phyloP scores from a whole-genome alignment of 2,888 invertebrate species.

The Mythimna loreyi region DNA sequence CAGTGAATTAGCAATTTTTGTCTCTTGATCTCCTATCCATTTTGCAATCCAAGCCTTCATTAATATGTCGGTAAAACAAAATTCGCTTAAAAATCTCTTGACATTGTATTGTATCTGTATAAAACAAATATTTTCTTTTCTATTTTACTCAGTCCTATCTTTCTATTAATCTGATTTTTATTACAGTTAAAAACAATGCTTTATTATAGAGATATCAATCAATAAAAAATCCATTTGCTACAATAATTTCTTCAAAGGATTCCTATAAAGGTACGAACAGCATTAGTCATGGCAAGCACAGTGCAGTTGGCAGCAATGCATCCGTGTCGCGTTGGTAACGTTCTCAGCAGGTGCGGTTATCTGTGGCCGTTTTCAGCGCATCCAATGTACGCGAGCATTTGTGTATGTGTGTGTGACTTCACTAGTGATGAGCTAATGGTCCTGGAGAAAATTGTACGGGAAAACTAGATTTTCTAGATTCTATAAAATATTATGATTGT shows the following conservation, averaged over 20 bases:
- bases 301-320: constrained; percentile 36
- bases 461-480: background rate
- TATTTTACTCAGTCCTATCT: too few species aligned
- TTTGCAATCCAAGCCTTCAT: too few species aligned
- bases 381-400: constrained; percentile 1
- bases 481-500: too few species aligned
- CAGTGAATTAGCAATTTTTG: too few species aligned
- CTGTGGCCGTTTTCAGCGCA: constrained; percentile 37
- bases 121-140: too few species aligned
- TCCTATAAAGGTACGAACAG: constrained; percentile 7
- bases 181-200: background rate
- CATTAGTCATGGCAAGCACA: constrained; percentile 23
- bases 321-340: constrained; percentile 28
- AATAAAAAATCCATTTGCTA: background rate
- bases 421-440: background rate
- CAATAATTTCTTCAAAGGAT: background rate
- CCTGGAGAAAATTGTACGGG: background rate
- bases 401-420: constrained; percentile 5
- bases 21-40: too few species aligned
- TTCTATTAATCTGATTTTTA: background rate
- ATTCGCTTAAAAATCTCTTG: too few species aligned
- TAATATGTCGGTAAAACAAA: too few species aligned
- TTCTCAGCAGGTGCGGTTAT: constrained; percentile 45
- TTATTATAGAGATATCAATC: background rate
- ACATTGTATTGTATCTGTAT: too few species aligned